phyloP scores from a whole-genome alignment of 1,140 invertebrate genomes.

The Antheraea mylitta region DNA sequence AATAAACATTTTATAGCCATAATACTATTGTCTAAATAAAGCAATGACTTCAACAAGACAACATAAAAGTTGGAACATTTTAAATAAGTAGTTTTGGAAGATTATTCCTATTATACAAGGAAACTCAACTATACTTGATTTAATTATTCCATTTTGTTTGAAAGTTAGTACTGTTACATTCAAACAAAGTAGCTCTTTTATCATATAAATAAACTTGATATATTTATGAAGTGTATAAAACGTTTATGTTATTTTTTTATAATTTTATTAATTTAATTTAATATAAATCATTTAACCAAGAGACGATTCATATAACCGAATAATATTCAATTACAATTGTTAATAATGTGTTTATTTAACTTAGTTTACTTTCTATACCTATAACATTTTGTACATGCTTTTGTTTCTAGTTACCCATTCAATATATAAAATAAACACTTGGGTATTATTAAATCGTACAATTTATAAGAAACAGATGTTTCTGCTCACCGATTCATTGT shows the following conservation, averaged over 20 bases:
- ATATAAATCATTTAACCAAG: not conserved
- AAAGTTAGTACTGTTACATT: too few relatives aligned
- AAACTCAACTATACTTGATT: too few relatives aligned
- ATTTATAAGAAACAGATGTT: not conserved
- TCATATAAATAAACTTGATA: not conserved
- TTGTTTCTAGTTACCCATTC: not conserved
- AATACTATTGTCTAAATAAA: too few relatives aligned
- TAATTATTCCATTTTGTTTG: too few relatives aligned
- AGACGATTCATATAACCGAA: not conserved
- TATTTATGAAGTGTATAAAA: not conserved
- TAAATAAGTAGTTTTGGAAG: too few relatives aligned
- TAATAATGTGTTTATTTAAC: too few relatives aligned
- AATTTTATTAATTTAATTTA: too few relatives aligned
- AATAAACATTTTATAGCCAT: too few relatives aligned
- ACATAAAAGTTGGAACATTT: too few relatives aligned
- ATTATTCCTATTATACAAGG: too few relatives aligned
- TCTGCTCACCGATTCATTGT: not conserved
- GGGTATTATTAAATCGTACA: not conserved
- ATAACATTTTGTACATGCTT: not conserved
- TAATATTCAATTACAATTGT: not conserved
- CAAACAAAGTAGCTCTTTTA: too few relatives aligned
- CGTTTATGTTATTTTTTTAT: not conserved
- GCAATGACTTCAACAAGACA: too few relatives aligned
- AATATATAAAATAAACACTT: not conserved
- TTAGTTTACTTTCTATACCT: not conserved